Evolutionary conservation across 2,797 vertebrate species (phyloP), one percentile per base, ranked within the genome.

Genomic region (Geotrypetes seraphini): DNA sequence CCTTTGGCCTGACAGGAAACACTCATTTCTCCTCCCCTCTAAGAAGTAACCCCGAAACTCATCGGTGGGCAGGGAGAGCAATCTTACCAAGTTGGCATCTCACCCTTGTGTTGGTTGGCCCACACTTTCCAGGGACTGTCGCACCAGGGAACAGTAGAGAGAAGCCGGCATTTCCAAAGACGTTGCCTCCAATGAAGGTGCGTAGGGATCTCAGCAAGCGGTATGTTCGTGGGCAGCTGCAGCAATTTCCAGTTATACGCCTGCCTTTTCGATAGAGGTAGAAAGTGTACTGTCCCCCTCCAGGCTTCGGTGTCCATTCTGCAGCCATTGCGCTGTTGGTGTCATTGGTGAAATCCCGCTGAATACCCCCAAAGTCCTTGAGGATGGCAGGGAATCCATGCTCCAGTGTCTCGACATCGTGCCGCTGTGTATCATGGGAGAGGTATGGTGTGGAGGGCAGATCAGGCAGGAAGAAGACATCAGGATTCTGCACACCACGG

Each of bases 151-250:
- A 70, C 47, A 91, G 46, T 31, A 91, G 57, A 47, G 84, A 87
- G 56, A 91, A 92, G 16, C 85, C 86, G 5, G 87, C 89, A 9
- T 84, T 84, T 31, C 90, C 88, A 24, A 92, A 57, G 9, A 84
- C 83, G 66, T 91, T 92, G 61, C 83, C 87, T 31, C 64, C 85
- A 58, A 91, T 84, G 47, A 91, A 91, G 5, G 84, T 91, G 22
- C 89, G 78, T 1, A 91, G 70, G 5, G 81, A 83, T 13, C 85
- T 77, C 33, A 91, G 82, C 1, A 79, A 82, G 19, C 88, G 69
- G 55, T 88, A 90, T 14, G 84, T 82, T 40, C 65, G 71, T 0
- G 87, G 88, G 41, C 66, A 78, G 79, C 84, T 35, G 67, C 78
- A 53, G 39, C 89, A 91, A 69, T 90, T 91, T 37, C 51, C 71